Conservation (phyloP, 2,888 invertebrate genomes). For the Machimus atricapillus region DNA sequence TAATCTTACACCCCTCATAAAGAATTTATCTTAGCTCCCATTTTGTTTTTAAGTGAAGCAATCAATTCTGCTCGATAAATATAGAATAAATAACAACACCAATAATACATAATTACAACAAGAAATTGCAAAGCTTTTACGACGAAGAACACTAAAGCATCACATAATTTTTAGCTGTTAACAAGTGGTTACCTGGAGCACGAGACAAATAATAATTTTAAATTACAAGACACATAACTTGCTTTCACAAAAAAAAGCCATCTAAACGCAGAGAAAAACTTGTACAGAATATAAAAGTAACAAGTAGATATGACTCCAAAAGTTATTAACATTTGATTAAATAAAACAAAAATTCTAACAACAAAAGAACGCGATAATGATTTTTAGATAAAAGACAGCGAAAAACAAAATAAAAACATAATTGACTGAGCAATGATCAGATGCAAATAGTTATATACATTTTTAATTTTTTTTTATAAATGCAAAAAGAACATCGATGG, state of each 20-base stretch:
- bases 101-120: background rate
- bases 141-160: background rate
- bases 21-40: background rate
- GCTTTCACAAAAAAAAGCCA: background rate
- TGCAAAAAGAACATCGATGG: background rate
- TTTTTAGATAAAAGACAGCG: background rate
- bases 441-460: constrained; percentile 1
- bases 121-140: background rate
- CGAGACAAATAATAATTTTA: background rate
- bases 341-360: background rate
- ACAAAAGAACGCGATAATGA: background rate
- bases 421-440: background rate
- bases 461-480: background rate
- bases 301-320: background rate
- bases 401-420: background rate
- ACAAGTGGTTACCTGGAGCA: background rate
- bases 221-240: background rate
- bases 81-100: background rate
- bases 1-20: background rate
- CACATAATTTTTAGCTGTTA: background rate
- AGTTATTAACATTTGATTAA: background rate
- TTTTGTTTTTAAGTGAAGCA: background rate
- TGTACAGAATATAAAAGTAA: background rate
- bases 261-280: constrained; percentile 5
- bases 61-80: background rate